A percentile compares a stretch with the other conserved stretches of the same genome.
Conservation (phyloP, 2,888 invertebrate species). For the Tholera decimalis region DNA sequence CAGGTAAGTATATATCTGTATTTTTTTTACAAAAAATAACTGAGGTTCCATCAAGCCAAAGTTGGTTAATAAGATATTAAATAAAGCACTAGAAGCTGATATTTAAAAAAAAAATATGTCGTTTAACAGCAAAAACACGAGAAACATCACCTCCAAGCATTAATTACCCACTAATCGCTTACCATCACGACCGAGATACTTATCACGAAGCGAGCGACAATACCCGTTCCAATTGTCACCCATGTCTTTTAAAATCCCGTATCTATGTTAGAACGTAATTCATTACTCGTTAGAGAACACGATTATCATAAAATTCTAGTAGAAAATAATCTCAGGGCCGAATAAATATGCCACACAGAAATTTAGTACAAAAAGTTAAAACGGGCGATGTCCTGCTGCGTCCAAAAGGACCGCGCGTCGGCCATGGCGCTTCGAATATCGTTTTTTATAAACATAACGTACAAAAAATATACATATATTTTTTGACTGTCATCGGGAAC, state of each 20-base stretch:
- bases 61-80: constrained; percentile 5
- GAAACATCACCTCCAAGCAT: constrained; percentile 27
- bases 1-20: no score
- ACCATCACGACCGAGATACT: constrained; percentile 50
- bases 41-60: no score
- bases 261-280: constrained; percentile 76
- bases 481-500: constrained; percentile 91
- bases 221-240: constrained; percentile 57
- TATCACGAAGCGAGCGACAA: constrained; percentile 43
- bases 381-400: constrained; percentile 80
- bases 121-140: constrained; percentile 28
- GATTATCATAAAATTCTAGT: constrained; percentile 89
- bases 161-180: constrained; percentile 25
- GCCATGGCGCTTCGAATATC: constrained; percentile 82
- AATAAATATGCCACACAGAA: constrained; percentile 89
- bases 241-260: constrained; percentile 67
- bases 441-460: constrained; percentile 76
- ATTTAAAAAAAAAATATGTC: constrained; percentile 19
- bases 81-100: neutral
- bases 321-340: constrained; percentile 86
- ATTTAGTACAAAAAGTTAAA: constrained; percentile 84
- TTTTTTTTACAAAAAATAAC: no score
- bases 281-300: constrained; percentile 84
- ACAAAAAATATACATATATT: constrained; percentile 87
- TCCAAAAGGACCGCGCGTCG: constrained; percentile 83